Evolutionary conservation across 2,797 vertebrate species (phyloP).

Genomic region (Pelodytes ibericus): DNA sequence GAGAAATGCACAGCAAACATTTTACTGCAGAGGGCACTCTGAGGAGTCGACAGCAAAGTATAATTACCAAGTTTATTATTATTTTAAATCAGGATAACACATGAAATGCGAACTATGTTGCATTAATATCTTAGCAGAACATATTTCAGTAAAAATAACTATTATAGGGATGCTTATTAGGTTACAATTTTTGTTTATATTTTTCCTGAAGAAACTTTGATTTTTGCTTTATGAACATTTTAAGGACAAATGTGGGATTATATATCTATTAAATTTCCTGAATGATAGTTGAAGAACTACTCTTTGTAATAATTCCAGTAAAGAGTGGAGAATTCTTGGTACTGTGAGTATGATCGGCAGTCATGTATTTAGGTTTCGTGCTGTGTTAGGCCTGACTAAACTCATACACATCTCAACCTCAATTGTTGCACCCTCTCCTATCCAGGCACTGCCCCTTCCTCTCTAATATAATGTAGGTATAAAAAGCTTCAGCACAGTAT

Average conservation of each 20-base stretch:
- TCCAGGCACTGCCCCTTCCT: too few relatives aligned
- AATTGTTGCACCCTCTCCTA: too few relatives aligned
- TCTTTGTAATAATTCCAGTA: too few relatives aligned
- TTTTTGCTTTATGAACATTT: neutral
- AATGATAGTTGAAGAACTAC: too few relatives aligned
- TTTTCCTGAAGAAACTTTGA: neutral
- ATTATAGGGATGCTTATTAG: constrained; percentile 25
- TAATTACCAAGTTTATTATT: constrained; percentile 42
- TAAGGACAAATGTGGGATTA: neutral
- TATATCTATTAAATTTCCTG: neutral
- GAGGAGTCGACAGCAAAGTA: neutral
- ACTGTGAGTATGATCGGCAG: too few relatives aligned
- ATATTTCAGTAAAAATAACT: constrained; percentile 5
- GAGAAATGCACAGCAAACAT: constrained; percentile 1
- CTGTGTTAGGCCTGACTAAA: too few relatives aligned
- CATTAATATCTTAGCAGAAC: neutral
- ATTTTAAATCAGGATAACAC: constrained; percentile 25
- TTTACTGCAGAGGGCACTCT: constrained; percentile 10
- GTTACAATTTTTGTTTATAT: neutral
- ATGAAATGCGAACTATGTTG: constrained; percentile 17
- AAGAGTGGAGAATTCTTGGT: too few relatives aligned
- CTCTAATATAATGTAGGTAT: too few relatives aligned
- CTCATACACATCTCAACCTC: too few relatives aligned
- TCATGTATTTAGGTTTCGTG: too few relatives aligned
- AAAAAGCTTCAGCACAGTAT: too few relatives aligned